phyloP scores from a whole-genome alignment of 2,888 invertebrate species.

The Drosophila silvestris region DNA sequence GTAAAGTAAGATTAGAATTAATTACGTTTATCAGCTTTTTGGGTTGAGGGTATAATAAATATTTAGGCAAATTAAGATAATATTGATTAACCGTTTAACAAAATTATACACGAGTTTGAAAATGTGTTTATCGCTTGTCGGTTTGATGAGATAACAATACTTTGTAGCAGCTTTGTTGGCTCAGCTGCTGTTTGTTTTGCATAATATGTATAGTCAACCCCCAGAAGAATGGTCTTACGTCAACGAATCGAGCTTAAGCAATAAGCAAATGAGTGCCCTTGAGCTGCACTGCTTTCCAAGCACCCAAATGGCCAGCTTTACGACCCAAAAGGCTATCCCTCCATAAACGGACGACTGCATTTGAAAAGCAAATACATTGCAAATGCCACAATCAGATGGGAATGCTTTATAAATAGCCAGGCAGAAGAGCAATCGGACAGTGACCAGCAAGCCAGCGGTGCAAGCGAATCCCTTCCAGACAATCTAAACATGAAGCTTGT shows the following conservation, averaged over 20 bases:
- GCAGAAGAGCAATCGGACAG: slow-evolving; percentile 33
- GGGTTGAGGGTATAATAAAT: neutral
- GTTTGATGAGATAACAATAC: neutral
- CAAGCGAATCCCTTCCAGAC: slow-evolving; percentile 16
- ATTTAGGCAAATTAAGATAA: neutral
- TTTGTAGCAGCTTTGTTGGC: neutral
- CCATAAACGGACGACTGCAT: slow-evolving; percentile 50
- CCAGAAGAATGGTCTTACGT: slow-evolving; percentile 45
- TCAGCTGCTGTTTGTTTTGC: slow-evolving; percentile 6
- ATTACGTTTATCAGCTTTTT: neutral
- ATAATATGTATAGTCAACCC: neutral
- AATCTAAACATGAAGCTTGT: slow-evolving; percentile 57
- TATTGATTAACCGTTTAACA: neutral
- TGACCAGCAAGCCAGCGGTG: slow-evolving; percentile 31
- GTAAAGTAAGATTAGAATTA: too few relatives aligned
- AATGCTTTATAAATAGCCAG: slow-evolving; percentile 54
- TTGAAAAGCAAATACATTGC: slow-evolving; percentile 49
- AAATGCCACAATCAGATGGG: neutral
- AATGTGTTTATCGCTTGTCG: neutral
- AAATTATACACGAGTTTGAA: neutral
- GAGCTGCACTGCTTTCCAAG: slow-evolving; percentile 40
- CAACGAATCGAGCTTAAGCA: slow-evolving; percentile 46
- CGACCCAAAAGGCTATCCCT: slow-evolving; percentile 20
- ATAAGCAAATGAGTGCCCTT: slow-evolving; percentile 63
- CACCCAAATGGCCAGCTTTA: slow-evolving; percentile 36